Evolutionary conservation across 2,113 vertebrate species (phyloP).

Genomic region (Dunckerocampus dactyliophorus): DNA sequence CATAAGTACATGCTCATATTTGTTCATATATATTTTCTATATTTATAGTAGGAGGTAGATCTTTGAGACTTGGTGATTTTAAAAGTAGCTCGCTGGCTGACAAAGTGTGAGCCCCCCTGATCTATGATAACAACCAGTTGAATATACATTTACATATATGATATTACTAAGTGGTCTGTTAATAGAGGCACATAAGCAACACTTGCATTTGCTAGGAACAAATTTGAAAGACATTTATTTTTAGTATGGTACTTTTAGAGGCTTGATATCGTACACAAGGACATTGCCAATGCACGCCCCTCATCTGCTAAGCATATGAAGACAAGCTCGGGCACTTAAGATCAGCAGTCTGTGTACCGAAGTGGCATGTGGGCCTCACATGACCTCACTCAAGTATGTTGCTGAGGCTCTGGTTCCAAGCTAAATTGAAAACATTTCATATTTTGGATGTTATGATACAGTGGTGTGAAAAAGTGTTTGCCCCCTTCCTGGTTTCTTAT

Average conservation of each 20-base stretch:
- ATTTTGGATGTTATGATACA: background rate
- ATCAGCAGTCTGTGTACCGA: background rate
- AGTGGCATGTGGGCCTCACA: conserved; percentile 16
- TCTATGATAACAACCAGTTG: too few species aligned
- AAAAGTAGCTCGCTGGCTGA: too few species aligned
- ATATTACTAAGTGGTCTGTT: background rate
- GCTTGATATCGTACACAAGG: too few species aligned
- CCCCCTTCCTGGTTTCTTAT: too few species aligned
- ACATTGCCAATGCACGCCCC: background rate
- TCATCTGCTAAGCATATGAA: background rate
- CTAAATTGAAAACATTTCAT: background rate
- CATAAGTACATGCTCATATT: too few species aligned
- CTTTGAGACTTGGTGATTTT: too few species aligned
- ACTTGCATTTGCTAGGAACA: conserved; percentile 3
- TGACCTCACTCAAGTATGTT: conserved; percentile 12
- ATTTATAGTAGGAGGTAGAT: too few species aligned
- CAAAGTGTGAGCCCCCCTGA: too few species aligned
- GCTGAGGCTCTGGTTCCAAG: background rate
- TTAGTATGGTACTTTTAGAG: background rate
- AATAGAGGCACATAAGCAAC: background rate
- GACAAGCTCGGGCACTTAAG: background rate
- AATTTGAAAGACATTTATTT: background rate
- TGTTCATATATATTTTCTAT: too few species aligned
- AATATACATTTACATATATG: too few species aligned
- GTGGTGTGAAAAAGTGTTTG: background rate